phyloP scores from a whole-genome alignment of 37 sponge, comb jelly and placozoan species.

The Corticium candelabrum region DNA sequence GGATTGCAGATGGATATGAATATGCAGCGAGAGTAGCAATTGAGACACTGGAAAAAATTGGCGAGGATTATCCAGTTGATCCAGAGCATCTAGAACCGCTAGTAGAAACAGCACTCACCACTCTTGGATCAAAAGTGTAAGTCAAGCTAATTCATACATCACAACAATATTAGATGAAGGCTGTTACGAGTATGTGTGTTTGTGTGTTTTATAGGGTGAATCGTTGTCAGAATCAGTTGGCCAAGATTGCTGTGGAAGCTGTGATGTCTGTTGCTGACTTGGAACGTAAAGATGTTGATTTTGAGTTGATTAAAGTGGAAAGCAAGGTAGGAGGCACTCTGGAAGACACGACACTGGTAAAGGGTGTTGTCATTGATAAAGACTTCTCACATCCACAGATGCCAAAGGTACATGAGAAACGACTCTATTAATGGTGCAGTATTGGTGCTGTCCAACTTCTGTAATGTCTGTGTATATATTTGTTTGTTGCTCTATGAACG shows the following conservation, averaged over 20 bases:
- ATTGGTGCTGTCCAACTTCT: background rate
- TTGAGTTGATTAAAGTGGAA: slow-evolving; percentile 95
- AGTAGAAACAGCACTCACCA: slow-evolving; percentile 89
- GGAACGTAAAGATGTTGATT: slow-evolving; percentile 86
- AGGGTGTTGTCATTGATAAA: slow-evolving; percentile 94
- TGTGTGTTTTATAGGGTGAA: slow-evolving; percentile 56
- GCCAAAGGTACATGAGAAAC: slow-evolving; percentile 88
- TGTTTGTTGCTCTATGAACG: background rate
- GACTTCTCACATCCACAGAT: slow-evolving; percentile 96
- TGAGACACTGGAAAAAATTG: slow-evolving; percentile 60
- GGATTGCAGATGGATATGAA: slow-evolving; percentile 95
- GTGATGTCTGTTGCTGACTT: slow-evolving; percentile 90
- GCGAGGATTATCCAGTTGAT: slow-evolving; percentile 68
- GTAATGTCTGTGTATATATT: background rate
- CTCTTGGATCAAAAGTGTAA: slow-evolving; percentile 95
- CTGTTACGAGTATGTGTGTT: background rate
- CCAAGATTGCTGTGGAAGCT: slow-evolving; percentile 96
- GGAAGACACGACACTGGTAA: slow-evolving; percentile 80
- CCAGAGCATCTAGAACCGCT: slow-evolving; percentile 67
- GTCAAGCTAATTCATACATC: slow-evolving; percentile 3
- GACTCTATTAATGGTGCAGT: background rate
- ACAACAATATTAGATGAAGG: background rate
- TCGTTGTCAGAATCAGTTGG: slow-evolving; percentile 85
- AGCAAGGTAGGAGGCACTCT: slow-evolving; percentile 92
- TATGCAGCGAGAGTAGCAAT: slow-evolving; percentile 74